phyloP scores from a whole-genome alignment of 2,113 vertebrate genomes.

The Sturnira hondurensis region DNA sequence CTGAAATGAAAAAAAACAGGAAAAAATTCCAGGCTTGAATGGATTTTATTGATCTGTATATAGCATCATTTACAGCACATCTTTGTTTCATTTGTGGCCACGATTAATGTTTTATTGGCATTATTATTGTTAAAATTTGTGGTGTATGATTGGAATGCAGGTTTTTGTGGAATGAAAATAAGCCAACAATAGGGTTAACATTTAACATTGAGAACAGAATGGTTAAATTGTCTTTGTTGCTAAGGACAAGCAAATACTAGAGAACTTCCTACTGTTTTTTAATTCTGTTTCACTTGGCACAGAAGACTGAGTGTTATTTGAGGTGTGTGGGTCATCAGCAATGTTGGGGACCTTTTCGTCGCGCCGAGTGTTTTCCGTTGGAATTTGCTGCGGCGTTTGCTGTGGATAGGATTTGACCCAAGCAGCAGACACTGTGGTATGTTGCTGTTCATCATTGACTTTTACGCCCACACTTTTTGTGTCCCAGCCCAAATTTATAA shows the following conservation, averaged over 20 bases:
- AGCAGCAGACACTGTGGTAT: background rate
- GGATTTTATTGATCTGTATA: background rate
- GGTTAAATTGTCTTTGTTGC: background rate
- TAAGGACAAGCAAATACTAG: background rate
- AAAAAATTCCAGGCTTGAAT: constrained; percentile 21
- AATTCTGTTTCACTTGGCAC: background rate
- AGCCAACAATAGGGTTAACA: background rate
- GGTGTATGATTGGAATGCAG: background rate
- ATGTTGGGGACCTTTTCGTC: background rate
- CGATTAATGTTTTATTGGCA: background rate
- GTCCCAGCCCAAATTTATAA: background rate
- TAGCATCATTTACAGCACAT: background rate
- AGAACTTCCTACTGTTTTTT: background rate
- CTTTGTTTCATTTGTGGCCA: background rate
- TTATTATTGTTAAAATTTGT: constrained; percentile 23
- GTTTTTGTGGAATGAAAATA: constrained; percentile 32
- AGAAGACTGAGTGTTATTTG: background rate
- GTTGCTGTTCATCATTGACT: background rate
- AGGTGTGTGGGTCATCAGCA: background rate
- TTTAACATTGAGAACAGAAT: constrained; percentile 1
- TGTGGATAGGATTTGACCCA: background rate
- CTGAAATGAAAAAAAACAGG: constrained; percentile 30
- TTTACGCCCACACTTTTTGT: constrained; percentile 6
- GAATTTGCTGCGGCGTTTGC: background rate
- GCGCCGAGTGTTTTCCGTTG: background rate